Conservation (phyloP, 2,888 invertebrate genomes). For the Ellobium chinense region DNA sequence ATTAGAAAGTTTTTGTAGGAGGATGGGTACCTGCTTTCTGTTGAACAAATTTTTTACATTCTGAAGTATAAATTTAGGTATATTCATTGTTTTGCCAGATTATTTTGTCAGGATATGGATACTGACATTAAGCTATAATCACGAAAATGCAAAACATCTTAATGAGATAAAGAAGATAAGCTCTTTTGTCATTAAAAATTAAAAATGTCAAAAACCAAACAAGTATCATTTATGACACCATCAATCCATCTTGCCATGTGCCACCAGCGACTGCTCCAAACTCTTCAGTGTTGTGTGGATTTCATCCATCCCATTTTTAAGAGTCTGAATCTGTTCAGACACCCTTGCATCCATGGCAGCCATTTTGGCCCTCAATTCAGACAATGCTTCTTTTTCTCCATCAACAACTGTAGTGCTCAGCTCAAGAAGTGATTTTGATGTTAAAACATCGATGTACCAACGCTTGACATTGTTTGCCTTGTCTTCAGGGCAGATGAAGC, state of each 20-base stretch:
- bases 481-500: constrained; percentile 31
- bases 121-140: too few species aligned
- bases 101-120: too few species aligned
- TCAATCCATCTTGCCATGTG: background rate
- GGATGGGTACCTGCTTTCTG: too few species aligned
- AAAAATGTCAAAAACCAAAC: too few species aligned
- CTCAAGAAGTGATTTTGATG: background rate
- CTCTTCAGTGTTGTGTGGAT: constrained; percentile 26
- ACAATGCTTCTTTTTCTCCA: constrained; percentile 22
- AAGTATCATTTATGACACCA: background rate
- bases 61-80: too few species aligned
- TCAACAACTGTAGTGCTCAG: background rate
- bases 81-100: too few species aligned
- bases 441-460: constrained; percentile 44
- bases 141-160: too few species aligned
- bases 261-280: constrained; percentile 3
- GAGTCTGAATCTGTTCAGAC: constrained; percentile 25
- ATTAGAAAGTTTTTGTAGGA: too few species aligned
- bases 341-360: constrained; percentile 26
- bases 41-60: too few species aligned
- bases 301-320: constrained; percentile 40
- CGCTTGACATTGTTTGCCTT: background rate
- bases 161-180: too few species aligned
- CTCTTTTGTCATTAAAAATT: too few species aligned
- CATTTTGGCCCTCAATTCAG: constrained; percentile 35